Evolutionary conservation across 2,888 invertebrate species (phyloP), one percentile per base, ranked within the genome.

Genomic region (Stenodema calcarata): DNA sequence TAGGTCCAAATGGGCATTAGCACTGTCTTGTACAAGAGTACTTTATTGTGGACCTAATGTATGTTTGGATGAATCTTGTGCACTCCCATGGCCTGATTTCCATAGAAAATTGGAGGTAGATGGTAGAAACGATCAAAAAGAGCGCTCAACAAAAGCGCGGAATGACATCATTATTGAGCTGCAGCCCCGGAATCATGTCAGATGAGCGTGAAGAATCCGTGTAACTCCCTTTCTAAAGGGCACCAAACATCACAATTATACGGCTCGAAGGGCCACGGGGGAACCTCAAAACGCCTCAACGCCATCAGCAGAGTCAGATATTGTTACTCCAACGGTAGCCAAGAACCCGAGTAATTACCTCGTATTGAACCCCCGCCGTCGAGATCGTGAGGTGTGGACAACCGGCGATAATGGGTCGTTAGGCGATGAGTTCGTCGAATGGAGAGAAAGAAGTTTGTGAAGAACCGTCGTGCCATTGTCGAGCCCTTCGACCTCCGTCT

Each of bases 381-480:
- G 54, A 84, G 84, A 84, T 84, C 84, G 84, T 84, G 84, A 84
- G 84, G 84, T 75, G 84, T 73, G 84, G 84, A 84, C 84, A 84
- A 73, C 84, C 84, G 54, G 73, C n/a, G 27, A 73, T 84, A 75
- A 84, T 84, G 84, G 84, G 84, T 84, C 84, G 84, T 84, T 84
- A 84, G 84, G 75, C 84, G 84, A 84, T 84, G 84, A 84, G 84
- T 84, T 44, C 84, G 84, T 84, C 18, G 84, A 84, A 62, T 62
- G 62, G 23, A 62, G 62, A 62, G 35, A 84, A 84, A 84, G 62
- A 30, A 70, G 84, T 75, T 76, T 84, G 82, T 54, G 80, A 80
- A 62, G 62, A 62, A 62, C 62, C 62, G 62, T 62, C 62, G 23
- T n/a, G 73, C 73, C 73, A 62, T 62, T 62, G 62, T 62, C 23